Percentiles rank a stretch among this genome's conserved stretches.
Conservation (phyloP, 2,888 invertebrate genomes). For the Noctua janthe region DNA sequence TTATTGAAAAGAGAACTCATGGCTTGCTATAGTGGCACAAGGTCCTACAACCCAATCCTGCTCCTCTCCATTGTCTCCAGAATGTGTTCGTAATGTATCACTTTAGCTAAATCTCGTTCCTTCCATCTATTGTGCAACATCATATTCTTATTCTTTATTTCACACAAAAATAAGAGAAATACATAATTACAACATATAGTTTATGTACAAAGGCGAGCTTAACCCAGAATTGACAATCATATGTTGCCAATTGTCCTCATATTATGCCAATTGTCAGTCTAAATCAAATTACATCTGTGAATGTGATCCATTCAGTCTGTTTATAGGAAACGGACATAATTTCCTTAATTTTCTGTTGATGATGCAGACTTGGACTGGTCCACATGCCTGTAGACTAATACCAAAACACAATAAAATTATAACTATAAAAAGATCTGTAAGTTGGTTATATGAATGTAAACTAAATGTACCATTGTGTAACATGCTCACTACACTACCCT, state of each 20-base stretch:
- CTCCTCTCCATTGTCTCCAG: background rate
- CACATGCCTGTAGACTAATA: background rate
- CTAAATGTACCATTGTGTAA: background rate
- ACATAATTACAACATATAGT: too few relatives aligned
- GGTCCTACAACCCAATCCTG: background rate
- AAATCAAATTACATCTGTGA: conserved; percentile 22
- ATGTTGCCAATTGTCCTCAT: too few relatives aligned
- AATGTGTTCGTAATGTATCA: conserved; percentile 13
- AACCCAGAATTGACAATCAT: too few relatives aligned
- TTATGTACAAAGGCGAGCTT: too few relatives aligned
- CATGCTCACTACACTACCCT: background rate
- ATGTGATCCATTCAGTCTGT: background rate
- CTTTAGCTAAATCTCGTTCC: background rate
- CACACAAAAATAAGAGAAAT: too few relatives aligned
- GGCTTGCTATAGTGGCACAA: background rate
- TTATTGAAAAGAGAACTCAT: conserved; percentile 3
- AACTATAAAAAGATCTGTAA: background rate
- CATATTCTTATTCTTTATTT: background rate
- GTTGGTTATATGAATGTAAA: background rate
- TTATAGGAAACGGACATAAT: background rate
- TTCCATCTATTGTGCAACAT: conserved; percentile 3
- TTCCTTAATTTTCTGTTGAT: background rate
- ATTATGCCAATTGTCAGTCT: conserved; percentile 11
- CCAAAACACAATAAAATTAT: background rate
- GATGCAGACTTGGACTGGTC: background rate